These are phyloP conservation scores for Drosophila punjabiensis DNA, from an alignment of 1,140 invertebrate species.

Conservation along the genomic window DNA sequence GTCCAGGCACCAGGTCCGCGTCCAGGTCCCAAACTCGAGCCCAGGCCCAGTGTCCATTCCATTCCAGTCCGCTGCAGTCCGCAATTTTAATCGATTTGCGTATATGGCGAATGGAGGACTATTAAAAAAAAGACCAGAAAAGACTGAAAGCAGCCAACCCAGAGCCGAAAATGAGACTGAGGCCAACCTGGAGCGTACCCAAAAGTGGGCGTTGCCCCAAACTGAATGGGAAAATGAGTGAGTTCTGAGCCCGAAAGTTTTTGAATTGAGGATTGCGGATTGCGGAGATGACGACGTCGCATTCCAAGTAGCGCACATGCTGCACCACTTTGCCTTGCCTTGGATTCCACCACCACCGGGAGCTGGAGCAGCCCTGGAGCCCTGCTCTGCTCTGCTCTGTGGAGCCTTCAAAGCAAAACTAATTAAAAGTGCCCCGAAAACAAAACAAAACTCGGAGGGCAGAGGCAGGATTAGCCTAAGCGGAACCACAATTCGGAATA, in stretches of 20 bases:
- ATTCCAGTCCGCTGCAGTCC: conserved; percentile 27
- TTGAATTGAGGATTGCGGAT: conserved; percentile 18
- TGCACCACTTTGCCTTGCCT: conserved; percentile 51
- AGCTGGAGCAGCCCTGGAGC: conserved; percentile 43
- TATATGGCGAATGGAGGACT: conserved; percentile 82
- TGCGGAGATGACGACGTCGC: conserved; percentile 39
- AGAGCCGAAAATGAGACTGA: conserved; percentile 79
- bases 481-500: conserved; percentile 30
- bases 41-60: conserved; percentile 23
- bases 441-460: conserved; percentile 40
- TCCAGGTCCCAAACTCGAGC: background rate
- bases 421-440: conserved; percentile 85
- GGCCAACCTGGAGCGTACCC: conserved; percentile 62
- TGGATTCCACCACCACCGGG: conserved; percentile 12
- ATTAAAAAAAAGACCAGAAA: conserved; percentile 63
- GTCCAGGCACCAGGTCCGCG: conserved; percentile 13
- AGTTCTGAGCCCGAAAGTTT: conserved; percentile 61
- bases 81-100: conserved; percentile 85
- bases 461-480: conserved; percentile 42
- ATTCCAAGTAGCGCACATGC: conserved; percentile 83
- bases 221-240: conserved; percentile 84
- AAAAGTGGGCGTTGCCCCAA: conserved; percentile 82
- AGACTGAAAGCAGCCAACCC: conserved; percentile 37
- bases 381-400: conserved; percentile 3
- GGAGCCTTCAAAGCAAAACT: conserved; percentile 80